Conservation (phyloP, 2,888 invertebrate species). For the Caenorhabditis sp. region DNA sequence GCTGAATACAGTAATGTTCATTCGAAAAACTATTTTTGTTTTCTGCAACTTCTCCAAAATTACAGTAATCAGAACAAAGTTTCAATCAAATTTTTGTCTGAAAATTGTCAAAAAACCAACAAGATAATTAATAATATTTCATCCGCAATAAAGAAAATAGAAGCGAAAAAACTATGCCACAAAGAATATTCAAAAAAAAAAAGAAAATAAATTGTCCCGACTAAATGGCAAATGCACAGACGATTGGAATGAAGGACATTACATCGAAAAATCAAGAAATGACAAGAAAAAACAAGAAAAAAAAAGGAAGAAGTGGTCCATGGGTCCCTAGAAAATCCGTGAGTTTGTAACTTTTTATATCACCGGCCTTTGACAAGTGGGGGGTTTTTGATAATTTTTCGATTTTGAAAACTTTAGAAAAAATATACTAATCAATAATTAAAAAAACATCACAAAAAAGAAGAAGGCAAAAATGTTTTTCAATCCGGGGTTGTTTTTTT, state of each 20-base stretch:
- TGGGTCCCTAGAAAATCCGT: constrained; percentile 20
- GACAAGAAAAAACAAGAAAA: constrained; percentile 6
- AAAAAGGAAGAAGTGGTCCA: not conserved
- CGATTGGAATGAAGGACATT: not conserved
- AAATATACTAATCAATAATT: constrained; percentile 14
- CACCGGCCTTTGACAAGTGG: constrained; percentile 19
- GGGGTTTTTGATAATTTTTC: constrained; percentile 25
- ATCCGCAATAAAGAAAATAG: not conserved
- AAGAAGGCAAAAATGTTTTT: not conserved
- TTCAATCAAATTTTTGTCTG: too few species aligned
- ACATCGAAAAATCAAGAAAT: too few species aligned
- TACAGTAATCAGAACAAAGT: too few species aligned
- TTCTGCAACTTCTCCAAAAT: too few species aligned
- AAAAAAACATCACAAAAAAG: not conserved
- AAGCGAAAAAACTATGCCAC: not conserved
- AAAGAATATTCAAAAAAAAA: constrained; percentile 2
- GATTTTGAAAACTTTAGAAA: constrained; percentile 31
- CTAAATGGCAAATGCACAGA: not conserved
- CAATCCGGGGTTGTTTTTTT: constrained; percentile 10
- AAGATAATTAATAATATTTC: too few species aligned
- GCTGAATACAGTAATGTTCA: too few species aligned
- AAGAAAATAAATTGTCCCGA: constrained; percentile 1
- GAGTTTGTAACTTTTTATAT: constrained; percentile 16
- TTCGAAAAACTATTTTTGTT: too few species aligned
- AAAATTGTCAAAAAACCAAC: too few species aligned